Percentiles rank a stretch among this genome's conserved stretches.
Conservation (phyloP, 2,888 invertebrate genomes). For the Diploptera punctata region DNA sequence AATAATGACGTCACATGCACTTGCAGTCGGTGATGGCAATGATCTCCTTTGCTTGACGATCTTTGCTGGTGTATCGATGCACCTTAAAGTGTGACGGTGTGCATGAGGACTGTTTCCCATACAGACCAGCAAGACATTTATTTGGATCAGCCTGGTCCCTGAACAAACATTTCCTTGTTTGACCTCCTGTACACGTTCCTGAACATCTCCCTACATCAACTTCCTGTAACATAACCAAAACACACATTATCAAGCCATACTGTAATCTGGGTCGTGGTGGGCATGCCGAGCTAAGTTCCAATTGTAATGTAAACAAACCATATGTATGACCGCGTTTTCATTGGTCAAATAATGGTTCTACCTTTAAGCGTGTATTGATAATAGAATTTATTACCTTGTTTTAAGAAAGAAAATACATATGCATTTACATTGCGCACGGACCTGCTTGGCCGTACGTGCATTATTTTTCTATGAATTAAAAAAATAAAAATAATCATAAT, state of each 20-base stretch:
- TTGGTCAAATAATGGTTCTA: too few relatives aligned
- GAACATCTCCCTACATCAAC: slow-evolving; percentile 57
- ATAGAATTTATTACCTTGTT: too few relatives aligned
- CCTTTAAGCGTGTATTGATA: too few relatives aligned
- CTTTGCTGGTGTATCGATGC: slow-evolving; percentile 50
- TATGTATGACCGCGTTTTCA: too few relatives aligned
- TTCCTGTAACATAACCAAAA: slow-evolving; percentile 48
- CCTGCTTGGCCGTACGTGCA: too few relatives aligned
- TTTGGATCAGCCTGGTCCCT: slow-evolving; percentile 51
- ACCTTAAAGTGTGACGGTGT: slow-evolving; percentile 53
- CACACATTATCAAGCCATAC: not conserved
- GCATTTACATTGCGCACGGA: too few relatives aligned
- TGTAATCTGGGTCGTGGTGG: too few relatives aligned
- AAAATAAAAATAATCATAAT: too few relatives aligned
- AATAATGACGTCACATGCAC: slow-evolving; percentile 48
- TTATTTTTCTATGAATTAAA: too few relatives aligned
- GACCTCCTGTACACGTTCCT: slow-evolving; percentile 52
- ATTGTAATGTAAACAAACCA: too few relatives aligned
- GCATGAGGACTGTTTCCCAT: slow-evolving; percentile 45
- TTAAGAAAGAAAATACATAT: too few relatives aligned
- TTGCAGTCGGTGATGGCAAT: slow-evolving; percentile 54
- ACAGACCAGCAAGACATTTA: slow-evolving; percentile 52
- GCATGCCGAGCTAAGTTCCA: too few relatives aligned
- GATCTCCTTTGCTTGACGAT: slow-evolving; percentile 49
- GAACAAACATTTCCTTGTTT: slow-evolving; percentile 36